Evolutionary conservation across 2,888 invertebrate genomes (phyloP).

Genomic region (Ceramica pisi): DNA sequence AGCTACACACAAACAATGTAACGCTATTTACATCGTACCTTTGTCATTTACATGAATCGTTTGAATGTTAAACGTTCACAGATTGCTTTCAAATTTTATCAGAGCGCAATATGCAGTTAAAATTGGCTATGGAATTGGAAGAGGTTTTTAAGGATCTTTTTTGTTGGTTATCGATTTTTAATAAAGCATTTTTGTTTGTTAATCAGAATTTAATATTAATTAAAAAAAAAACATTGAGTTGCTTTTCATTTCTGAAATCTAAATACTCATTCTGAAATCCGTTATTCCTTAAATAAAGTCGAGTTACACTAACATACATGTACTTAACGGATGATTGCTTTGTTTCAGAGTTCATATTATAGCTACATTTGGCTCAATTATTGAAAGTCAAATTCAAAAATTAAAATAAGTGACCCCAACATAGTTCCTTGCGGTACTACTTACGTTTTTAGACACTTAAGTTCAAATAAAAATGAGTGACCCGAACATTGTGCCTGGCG

Average conservation of each 20-base stretch:
- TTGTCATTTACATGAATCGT: conserved; percentile 79
- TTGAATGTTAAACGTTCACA: conserved; percentile 67
- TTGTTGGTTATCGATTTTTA: conserved; percentile 8
- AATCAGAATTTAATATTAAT: not conserved
- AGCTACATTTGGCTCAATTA: too few relatives aligned
- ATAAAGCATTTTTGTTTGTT: not conserved
- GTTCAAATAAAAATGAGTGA: not conserved
- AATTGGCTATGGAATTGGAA: conserved; percentile 26
- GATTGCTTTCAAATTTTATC: conserved; percentile 77
- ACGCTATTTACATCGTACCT: conserved; percentile 82
- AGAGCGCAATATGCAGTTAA: conserved; percentile 57
- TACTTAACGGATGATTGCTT: too few relatives aligned
- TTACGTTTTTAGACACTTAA: not conserved
- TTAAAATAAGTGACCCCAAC: not conserved
- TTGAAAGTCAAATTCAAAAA: too few relatives aligned
- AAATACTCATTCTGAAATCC: too few relatives aligned
- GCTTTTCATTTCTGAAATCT: too few relatives aligned
- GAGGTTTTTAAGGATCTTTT: not conserved
- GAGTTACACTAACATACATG: too few relatives aligned
- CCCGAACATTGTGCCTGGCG: not conserved
- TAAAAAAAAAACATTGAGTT: not conserved
- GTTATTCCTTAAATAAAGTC: too few relatives aligned
- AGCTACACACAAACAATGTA: conserved; percentile 78
- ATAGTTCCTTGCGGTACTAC: conserved; percentile 17
- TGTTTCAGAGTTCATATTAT: too few relatives aligned